A percentile compares a stretch with the other conserved stretches of the same genome.
Conservation (phyloP, 2,797 vertebrate species). For the Erithacus rubecula region DNA sequence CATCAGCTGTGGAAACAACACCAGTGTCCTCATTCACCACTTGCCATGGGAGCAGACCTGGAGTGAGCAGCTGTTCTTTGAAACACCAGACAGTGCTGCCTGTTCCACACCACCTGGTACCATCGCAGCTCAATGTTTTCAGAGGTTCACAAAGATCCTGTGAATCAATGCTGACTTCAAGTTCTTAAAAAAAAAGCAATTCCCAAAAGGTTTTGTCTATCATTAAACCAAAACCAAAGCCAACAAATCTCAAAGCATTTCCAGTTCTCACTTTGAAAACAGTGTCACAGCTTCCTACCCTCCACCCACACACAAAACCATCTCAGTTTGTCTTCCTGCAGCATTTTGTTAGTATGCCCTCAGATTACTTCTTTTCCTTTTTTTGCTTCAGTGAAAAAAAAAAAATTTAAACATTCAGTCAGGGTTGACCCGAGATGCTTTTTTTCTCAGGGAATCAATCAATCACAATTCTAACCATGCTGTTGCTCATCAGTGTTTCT, state of each 20-base stretch:
- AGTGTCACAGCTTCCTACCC: neutral
- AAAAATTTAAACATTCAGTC: neutral
- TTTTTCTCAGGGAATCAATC: neutral
- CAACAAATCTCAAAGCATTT: slow-evolving; percentile 7
- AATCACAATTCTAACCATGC: neutral
- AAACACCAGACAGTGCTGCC: neutral
- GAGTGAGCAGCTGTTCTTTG: neutral
- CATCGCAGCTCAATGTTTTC: neutral
- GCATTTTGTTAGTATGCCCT: neutral
- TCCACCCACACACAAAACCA: neutral
- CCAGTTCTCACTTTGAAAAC: slow-evolving; percentile 27
- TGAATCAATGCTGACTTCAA: neutral
- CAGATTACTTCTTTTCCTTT: neutral
- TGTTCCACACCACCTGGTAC: neutral
- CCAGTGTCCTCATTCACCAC: neutral
- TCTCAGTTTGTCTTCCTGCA: neutral
- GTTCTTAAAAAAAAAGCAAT: neutral
- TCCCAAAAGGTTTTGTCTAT: neutral
- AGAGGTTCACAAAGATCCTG: neutral
- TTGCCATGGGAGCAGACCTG: neutral
- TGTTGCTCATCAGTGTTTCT: neutral
- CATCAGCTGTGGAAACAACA: neutral
- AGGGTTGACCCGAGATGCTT: neutral
- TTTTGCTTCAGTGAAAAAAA: neutral
- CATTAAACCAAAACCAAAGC: neutral